Conservation (phyloP, 2,797 vertebrate species). For the Cryptoprocta ferox region DNA sequence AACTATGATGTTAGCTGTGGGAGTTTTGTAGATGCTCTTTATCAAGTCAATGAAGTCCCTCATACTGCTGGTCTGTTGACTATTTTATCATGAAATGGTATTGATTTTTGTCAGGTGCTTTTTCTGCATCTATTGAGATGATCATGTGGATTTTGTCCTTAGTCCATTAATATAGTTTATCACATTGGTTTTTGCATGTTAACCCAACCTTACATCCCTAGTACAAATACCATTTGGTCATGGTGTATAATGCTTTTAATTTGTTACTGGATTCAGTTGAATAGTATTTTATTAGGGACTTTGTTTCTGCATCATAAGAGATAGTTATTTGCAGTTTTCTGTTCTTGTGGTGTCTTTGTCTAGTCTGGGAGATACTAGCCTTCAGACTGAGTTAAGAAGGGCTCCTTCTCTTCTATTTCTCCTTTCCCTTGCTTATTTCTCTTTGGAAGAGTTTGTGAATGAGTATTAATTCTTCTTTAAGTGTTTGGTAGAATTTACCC, state of each 20-base stretch:
- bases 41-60: background rate
- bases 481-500: background rate
- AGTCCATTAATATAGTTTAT: background rate
- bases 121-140: background rate
- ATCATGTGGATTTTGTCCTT: background rate
- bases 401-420: background rate
- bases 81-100: background rate
- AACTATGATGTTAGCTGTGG: background rate
- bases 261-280: background rate
- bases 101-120: background rate
- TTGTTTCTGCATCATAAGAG: background rate
- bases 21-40: background rate
- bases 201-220: background rate
- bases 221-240: background rate
- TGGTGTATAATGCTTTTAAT: background rate
- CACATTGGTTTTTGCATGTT: background rate
- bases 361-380: background rate
- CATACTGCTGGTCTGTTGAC: background rate
- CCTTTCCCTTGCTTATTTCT: no score
- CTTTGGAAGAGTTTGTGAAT: background rate
- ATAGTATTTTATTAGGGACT: background rate
- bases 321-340: background rate
- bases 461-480: background rate
- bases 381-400: background rate
- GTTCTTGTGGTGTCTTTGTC: background rate